Base-by-base conservation (phyloP, 2,888 invertebrate species). In the Norana najaformis region DNA sequence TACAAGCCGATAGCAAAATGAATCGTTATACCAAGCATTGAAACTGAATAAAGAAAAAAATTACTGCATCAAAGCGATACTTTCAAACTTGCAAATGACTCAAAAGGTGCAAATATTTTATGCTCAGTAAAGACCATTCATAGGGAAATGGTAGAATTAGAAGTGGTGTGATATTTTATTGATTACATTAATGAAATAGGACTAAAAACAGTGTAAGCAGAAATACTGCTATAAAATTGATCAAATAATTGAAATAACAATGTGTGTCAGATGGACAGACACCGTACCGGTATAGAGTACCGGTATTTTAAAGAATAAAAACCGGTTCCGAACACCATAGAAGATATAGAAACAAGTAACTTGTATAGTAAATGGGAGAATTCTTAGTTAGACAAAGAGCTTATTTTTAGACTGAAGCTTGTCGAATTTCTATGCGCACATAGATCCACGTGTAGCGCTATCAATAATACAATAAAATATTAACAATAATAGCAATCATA, bases 211-310 rank as follows among this genome's bases (percentile, higher is more conserved):
- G 69, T 69, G 13, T 69, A 69, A n/a, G n/a, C 69, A 69, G 69
- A 69, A 8, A n/a, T 69, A n/a, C 8, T 69, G n/a, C 30, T n/a
- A 5, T 69, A n/a, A 69, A 69, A 69, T 69, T 1, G 8, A 69
- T n/a, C n/a, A 69, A 30, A n/a, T 4, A 8, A 47, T 13, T n/a
- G 8, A 69, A n/a, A n/a, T n/a, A 69, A 69, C 30, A 69, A 69
- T 69, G 11, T 69, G n/a, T n/a, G n/a, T n/a, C 69, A 69, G n/a
- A 69, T 1, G 16, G n/a, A 69, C n/a, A n/a, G n/a, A 69, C 69
- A 69, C 69, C 69, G 69, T n/a, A 69, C 69, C 30, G 69, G 69
- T 69, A 69, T n/a, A 69, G 69, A 69, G 69, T 69, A 69, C 69
- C 69, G 69, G 69, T n/a, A n/a, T n/a, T 69, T 30, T n/a, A n/a